Percentiles rank a stretch among this genome's conserved stretches.
These are phyloP conservation scores for Eupithecia centaureata DNA, from an alignment of 2,888 invertebrate species.

Conservation along the genomic window DNA sequence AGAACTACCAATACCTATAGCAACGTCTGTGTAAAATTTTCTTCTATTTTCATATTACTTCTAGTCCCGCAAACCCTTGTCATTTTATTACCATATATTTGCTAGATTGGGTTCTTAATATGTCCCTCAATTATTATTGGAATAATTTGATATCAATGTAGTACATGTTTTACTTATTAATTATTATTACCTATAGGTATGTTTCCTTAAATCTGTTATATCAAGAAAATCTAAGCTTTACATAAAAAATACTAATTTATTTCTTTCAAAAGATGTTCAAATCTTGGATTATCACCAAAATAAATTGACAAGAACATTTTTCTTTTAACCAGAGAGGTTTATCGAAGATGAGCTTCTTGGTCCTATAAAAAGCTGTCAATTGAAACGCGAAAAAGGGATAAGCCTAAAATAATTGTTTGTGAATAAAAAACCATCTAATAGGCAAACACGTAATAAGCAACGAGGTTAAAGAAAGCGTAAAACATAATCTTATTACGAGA, in stretches of 20 bases:
- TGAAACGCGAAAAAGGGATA: neutral
- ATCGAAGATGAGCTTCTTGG: neutral
- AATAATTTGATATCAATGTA: too few species aligned
- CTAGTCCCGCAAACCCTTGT: too few species aligned
- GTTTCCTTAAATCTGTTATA: neutral
- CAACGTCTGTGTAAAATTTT: too few species aligned
- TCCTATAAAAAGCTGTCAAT: neutral
- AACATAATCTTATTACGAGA: slow-evolving; percentile 17
- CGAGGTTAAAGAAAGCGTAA: slow-evolving; percentile 1
- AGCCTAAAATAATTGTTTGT: neutral
- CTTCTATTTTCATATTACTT: too few species aligned
- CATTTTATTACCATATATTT: too few species aligned
- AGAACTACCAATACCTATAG: too few species aligned
- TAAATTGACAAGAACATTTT: neutral
- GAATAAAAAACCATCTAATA: neutral
- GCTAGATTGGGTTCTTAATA: too few species aligned
- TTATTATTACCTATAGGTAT: neutral
- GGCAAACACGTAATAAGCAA: neutral
- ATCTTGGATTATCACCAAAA: neutral
- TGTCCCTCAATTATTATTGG: too few species aligned
- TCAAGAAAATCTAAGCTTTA: neutral
- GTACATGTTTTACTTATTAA: neutral
- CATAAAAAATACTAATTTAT: neutral
- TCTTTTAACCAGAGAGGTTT: neutral
- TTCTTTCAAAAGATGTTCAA: neutral